Evolutionary conservation across 1,140 invertebrate genomes (phyloP).

Genomic region (Cheumatopsyche charites): DNA sequence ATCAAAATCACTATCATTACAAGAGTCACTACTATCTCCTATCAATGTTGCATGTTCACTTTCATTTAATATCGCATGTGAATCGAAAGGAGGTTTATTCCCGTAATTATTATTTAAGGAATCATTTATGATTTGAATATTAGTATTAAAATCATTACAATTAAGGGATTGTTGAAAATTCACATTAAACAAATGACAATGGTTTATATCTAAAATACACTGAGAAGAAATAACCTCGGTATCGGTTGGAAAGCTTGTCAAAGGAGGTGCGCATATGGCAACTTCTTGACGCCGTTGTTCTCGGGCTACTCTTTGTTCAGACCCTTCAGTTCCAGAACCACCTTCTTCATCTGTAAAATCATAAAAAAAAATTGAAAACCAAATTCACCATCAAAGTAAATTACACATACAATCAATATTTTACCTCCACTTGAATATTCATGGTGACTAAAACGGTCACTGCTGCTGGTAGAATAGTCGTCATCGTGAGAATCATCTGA

Average conservation of each 20-base stretch:
- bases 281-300: slow-evolving; percentile 44
- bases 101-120: background rate
- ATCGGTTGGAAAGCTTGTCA: slow-evolving; percentile 39
- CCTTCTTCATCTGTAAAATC: slow-evolving; percentile 43
- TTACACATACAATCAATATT: background rate
- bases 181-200: slow-evolving; percentile 10
- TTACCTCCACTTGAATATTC: slow-evolving; percentile 43
- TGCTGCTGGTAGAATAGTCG: slow-evolving; percentile 29
- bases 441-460: slow-evolving; percentile 31
- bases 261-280: slow-evolving; percentile 35
- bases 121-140: background rate
- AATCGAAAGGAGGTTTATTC: background rate
- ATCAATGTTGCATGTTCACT: background rate
- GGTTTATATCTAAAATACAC: slow-evolving; percentile 7
- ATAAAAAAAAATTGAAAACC: background rate
- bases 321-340: slow-evolving; percentile 41
- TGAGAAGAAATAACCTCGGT: slow-evolving; percentile 44
- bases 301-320: slow-evolving; percentile 38
- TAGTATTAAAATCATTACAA: slow-evolving; percentile 14
- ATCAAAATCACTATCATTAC: slow-evolving; percentile 8
- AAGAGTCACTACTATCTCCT: background rate
- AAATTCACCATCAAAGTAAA: background rate
- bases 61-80: background rate
- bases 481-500: slow-evolving; percentile 37
- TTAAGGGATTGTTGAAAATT: background rate